phyloP scores from a whole-genome alignment of 2,888 invertebrate species.

The Tanypteryx hageni region DNA sequence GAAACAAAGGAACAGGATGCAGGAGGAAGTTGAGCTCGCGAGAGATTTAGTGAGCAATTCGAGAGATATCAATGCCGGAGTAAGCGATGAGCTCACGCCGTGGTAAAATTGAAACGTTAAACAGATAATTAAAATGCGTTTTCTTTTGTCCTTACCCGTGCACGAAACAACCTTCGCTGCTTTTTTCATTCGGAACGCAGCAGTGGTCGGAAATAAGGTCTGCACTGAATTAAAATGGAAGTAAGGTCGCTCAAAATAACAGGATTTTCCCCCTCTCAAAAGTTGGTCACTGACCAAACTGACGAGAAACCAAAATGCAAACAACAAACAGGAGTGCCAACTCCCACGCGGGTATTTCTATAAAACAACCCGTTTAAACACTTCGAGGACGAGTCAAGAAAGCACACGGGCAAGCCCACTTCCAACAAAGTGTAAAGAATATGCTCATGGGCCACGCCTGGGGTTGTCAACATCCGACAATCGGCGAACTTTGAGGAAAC shows the following conservation, averaged over 20 bases:
- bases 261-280: not conserved
- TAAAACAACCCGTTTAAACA: conserved; percentile 57
- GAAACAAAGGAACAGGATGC: not conserved
- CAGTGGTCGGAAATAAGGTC: not conserved
- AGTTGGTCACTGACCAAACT: conserved; percentile 26
- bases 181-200: not conserved
- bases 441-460: conserved; percentile 53
- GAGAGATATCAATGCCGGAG: not conserved
- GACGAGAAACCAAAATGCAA: conserved; percentile 37
- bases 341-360: conserved; percentile 35
- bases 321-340: conserved; percentile 9
- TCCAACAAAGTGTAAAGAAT: conserved; percentile 46
- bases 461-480: conserved; percentile 58
- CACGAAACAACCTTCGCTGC: not conserved
- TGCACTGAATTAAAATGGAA: not conserved
- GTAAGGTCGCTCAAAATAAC: not conserved
- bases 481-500: conserved; percentile 56
- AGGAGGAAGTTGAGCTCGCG: not conserved
- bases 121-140: not conserved
- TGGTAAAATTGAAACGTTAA: not conserved
- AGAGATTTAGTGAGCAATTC: not conserved
- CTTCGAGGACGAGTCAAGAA: conserved; percentile 22
- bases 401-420: conserved; percentile 61
- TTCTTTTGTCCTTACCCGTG: not conserved
- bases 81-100: not conserved